Conservation (phyloP, 2,888 invertebrate genomes). For the Pandemis heparana region DNA sequence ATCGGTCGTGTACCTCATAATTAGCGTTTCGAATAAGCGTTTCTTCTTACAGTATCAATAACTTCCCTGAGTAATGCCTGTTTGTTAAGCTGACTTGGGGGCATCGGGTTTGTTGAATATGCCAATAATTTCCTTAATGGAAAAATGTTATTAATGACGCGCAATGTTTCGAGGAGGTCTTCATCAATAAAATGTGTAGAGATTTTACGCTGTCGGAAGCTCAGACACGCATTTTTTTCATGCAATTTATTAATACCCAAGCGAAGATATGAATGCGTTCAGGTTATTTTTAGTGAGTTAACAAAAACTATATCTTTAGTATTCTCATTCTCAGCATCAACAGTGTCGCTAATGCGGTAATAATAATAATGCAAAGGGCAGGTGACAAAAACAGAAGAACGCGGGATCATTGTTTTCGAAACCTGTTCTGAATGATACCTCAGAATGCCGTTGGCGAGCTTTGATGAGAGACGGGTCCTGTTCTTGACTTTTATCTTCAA, state of each 20-base stretch:
- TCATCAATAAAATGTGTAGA: conserved; percentile 13
- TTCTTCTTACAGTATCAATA: conserved; percentile 47
- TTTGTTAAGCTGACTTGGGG: conserved; percentile 31
- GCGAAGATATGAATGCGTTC: not conserved
- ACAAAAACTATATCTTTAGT: conserved; percentile 23
- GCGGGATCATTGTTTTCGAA: conserved; percentile 41
- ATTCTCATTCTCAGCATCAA: conserved; percentile 36
- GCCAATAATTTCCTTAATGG: conserved; percentile 35
- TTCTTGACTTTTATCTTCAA: conserved; percentile 35
- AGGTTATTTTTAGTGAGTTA: conserved; percentile 10
- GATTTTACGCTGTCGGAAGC: conserved; percentile 4
- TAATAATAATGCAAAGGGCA: conserved; percentile 42
- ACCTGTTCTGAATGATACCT: conserved; percentile 42
- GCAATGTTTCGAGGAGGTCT: conserved; percentile 34
- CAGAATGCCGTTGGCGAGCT: conserved; percentile 42
- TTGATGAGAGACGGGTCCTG: conserved; percentile 39
- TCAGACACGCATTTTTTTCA: not conserved
- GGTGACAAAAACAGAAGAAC: conserved; percentile 42
- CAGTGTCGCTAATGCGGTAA: conserved; percentile 40
- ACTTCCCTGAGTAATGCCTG: conserved; percentile 44
- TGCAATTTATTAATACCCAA: not conserved
- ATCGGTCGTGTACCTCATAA: conserved; percentile 42
- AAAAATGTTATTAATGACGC: conserved; percentile 38
- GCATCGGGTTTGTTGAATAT: conserved; percentile 37
- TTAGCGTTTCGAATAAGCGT: conserved; percentile 45